Conservation (phyloP, 2,888 invertebrate species). For the Mechanitis mazaeus region DNA sequence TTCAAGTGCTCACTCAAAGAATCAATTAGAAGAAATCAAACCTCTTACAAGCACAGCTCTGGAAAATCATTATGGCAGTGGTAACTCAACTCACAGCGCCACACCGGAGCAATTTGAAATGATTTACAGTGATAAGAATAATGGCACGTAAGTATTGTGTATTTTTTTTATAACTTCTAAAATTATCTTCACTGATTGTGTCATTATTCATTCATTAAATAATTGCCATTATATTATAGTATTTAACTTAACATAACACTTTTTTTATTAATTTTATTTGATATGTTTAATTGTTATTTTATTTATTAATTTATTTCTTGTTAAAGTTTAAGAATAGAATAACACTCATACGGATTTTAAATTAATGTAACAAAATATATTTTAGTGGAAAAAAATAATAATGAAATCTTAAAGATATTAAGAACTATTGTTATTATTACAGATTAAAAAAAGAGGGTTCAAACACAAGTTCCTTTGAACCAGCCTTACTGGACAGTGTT, state of each 20-base stretch:
- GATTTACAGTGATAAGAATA: slow-evolving; percentile 74
- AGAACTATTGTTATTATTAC: background rate
- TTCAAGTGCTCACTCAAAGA: slow-evolving; percentile 36
- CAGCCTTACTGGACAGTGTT: slow-evolving; percentile 43
- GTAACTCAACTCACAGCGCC: slow-evolving; percentile 71
- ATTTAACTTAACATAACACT: too few relatives aligned
- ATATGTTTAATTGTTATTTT: too few relatives aligned
- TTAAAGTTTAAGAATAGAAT: too few relatives aligned
- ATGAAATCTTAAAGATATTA: background rate
- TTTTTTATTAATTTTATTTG: too few relatives aligned
- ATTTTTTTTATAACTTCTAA: background rate
- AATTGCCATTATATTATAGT: too few relatives aligned
- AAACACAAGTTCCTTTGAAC: slow-evolving; percentile 63
- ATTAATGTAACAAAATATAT: too few relatives aligned
- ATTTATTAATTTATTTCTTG: too few relatives aligned
- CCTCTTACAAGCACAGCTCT: slow-evolving; percentile 64
- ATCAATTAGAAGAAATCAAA: slow-evolving; percentile 41
- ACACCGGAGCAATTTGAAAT: slow-evolving; percentile 81
- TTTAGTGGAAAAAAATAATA: too few relatives aligned
- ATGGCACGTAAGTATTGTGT: slow-evolving; percentile 50
- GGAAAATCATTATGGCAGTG: slow-evolving; percentile 72
- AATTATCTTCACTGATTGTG: background rate
- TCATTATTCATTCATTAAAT: background rate
- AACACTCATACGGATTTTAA: too few relatives aligned
- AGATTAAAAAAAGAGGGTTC: slow-evolving; percentile 56